phyloP scores from a whole-genome alignment of 2,797 vertebrate genomes.

The Octomys mimax region DNA sequence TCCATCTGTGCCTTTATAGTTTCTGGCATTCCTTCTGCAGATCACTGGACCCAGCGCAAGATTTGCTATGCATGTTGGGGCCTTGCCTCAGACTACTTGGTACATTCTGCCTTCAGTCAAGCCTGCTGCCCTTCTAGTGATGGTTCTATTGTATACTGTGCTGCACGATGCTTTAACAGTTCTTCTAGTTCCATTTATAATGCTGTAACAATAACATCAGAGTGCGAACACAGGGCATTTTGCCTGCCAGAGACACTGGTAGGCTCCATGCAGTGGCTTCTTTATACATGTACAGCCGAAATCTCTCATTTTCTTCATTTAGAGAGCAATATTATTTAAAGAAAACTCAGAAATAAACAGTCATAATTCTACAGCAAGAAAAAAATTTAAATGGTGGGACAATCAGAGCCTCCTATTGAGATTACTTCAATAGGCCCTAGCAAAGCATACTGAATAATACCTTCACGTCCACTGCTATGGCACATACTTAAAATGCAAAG shows the following conservation, averaged over 20 bases:
- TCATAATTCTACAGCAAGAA: slow-evolving; percentile 17
- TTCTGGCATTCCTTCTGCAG: neutral
- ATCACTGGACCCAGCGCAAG: neutral
- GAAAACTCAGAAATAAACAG: slow-evolving; percentile 32
- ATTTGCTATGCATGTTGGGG: slow-evolving; percentile 30
- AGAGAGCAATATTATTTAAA: slow-evolving; percentile 20
- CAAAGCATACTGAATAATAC: neutral
- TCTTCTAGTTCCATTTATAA: slow-evolving; percentile 16
- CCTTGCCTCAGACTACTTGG: neutral
- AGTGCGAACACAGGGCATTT: neutral
- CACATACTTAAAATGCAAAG: neutral
- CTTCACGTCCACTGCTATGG: neutral
- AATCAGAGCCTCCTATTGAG: neutral
- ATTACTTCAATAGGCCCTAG: neutral
- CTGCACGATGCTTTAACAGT: slow-evolving; percentile 3
- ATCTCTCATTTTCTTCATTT: neutral
- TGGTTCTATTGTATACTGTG: neutral
- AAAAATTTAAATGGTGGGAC: neutral
- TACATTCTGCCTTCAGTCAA: slow-evolving; percentile 34
- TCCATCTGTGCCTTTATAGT: slow-evolving; percentile 7
- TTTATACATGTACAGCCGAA: neutral
- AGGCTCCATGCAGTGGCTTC: neutral
- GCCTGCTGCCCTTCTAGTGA: neutral
- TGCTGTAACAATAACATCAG: neutral
- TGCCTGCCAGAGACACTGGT: neutral